A percentile compares a stretch with the other conserved stretches of the same genome.
Evolutionary conservation across 2,888 invertebrate species (phyloP).

Genomic region (Vannuccia rotundouncinata): DNA sequence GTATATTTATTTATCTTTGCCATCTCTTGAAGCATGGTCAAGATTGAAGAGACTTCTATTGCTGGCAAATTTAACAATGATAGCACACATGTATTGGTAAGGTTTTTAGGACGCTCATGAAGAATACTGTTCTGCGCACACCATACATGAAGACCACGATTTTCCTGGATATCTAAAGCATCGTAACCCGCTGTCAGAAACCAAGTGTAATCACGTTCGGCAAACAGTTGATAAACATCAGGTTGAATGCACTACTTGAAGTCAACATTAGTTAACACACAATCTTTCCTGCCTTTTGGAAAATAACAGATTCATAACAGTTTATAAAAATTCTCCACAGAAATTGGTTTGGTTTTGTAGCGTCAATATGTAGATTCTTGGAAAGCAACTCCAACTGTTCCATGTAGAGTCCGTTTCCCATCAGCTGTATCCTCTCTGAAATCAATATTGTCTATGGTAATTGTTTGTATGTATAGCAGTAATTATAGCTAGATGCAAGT

Average conservation of each 20-base stretch:
- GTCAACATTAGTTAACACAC: conserved; percentile 4
- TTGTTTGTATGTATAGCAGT: too few species aligned
- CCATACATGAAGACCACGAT: not conserved
- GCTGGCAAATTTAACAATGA: conserved; percentile 21
- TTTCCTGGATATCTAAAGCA: conserved; percentile 11
- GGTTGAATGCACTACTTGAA: conserved; percentile 7
- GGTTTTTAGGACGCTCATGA: conserved; percentile 17
- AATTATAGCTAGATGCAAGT: too few species aligned
- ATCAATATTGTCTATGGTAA: conserved; percentile 16
- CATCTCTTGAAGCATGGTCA: conserved; percentile 27
- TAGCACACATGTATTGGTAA: conserved; percentile 8
- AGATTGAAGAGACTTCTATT: conserved; percentile 10
- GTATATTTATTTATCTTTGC: not conserved
- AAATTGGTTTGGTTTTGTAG: conserved; percentile 16
- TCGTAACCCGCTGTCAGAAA: conserved; percentile 1
- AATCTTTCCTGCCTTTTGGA: conserved; percentile 21
- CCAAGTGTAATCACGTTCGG: conserved; percentile 22
- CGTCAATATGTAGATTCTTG: conserved; percentile 15
- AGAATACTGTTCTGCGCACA: conserved; percentile 10
- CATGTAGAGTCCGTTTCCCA: not conserved
- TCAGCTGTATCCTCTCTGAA: conserved; percentile 13
- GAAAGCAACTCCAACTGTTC: not conserved
- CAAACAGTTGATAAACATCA: not conserved
- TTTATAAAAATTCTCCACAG: conserved; percentile 18
- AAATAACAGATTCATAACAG: conserved; percentile 1